Conservation (phyloP, 2,888 invertebrate genomes). For the Enchytraeus crypticus region DNA sequence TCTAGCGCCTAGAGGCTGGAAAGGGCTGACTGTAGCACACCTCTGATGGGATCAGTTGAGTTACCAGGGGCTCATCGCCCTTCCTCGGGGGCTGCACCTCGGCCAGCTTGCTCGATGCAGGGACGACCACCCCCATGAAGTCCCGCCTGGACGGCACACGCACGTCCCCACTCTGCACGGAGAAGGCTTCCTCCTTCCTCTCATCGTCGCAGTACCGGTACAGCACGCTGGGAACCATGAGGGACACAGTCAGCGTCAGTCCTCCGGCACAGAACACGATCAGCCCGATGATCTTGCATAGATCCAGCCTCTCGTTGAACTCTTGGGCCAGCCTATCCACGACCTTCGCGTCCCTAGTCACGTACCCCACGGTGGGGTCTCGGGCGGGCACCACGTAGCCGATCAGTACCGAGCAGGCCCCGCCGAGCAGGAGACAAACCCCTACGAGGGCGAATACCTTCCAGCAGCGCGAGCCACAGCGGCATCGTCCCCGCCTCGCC, state of each 20-base stretch:
- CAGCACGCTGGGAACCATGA: slow-evolving; percentile 51
- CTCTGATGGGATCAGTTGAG: too few species aligned
- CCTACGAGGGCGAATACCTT: slow-evolving; percentile 48
- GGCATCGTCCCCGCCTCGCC: slow-evolving; percentile 28
- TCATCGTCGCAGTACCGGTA: slow-evolving; percentile 49
- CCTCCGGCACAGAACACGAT: slow-evolving; percentile 52
- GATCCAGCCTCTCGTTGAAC: slow-evolving; percentile 51
- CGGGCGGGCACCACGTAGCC: slow-evolving; percentile 51
- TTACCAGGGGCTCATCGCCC: slow-evolving; percentile 32
- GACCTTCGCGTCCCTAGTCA: slow-evolving; percentile 38
- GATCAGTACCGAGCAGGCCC: slow-evolving; percentile 51
- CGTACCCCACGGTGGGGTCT: slow-evolving; percentile 42
- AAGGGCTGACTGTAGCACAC: too few species aligned
- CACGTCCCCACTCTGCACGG: slow-evolving; percentile 30
- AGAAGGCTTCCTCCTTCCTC: slow-evolving; percentile 27
- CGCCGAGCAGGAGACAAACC: slow-evolving; percentile 50
- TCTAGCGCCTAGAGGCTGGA: too few species aligned
- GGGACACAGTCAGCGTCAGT: slow-evolving; percentile 48
- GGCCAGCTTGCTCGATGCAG: slow-evolving; percentile 40
- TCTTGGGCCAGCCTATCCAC: slow-evolving; percentile 46
- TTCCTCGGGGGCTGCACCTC: slow-evolving; percentile 45
- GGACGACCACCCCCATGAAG: slow-evolving; percentile 46
- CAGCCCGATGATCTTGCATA: slow-evolving; percentile 51
- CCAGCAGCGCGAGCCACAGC: slow-evolving; percentile 33
- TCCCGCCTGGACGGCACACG: slow-evolving; percentile 30